Evolutionary conservation across 1,140 invertebrate genomes (phyloP).

Genomic region (Octopus bimaculoides): DNA sequence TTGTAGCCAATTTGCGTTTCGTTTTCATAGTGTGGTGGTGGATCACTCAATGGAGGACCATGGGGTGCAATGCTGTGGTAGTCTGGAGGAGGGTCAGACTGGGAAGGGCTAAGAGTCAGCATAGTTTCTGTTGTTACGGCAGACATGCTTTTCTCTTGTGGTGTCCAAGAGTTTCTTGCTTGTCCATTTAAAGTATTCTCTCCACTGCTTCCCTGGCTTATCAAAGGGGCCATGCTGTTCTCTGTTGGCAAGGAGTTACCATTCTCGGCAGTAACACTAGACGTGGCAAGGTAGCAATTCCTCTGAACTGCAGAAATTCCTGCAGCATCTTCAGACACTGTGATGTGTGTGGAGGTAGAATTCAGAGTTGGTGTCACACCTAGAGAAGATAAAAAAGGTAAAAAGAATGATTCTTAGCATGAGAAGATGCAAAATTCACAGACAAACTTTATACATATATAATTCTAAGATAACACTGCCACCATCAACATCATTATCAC

Average conservation of each 20-base stretch:
- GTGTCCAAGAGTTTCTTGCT: slow-evolving; percentile 11
- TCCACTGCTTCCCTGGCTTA: slow-evolving; percentile 19
- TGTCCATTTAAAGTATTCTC: slow-evolving; percentile 1
- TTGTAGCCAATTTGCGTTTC: slow-evolving; percentile 18
- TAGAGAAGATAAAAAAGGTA: slow-evolving; percentile 24
- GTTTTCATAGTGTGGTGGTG: not conserved
- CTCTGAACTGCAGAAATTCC: slow-evolving; percentile 7
- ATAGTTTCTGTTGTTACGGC: slow-evolving; percentile 56
- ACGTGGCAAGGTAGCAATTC: not conserved
- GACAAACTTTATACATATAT: too few relatives aligned
- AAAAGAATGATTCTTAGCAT: too few relatives aligned
- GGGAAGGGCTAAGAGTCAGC: slow-evolving; percentile 56
- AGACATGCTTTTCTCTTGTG: slow-evolving; percentile 26
- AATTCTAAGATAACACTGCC: too few relatives aligned
- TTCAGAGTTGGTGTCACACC: slow-evolving; percentile 64
- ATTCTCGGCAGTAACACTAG: not conserved
- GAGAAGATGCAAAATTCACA: too few relatives aligned
- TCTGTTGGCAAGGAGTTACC: slow-evolving; percentile 14
- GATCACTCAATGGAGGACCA: not conserved
- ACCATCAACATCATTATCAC: too few relatives aligned
- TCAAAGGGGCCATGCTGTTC: slow-evolving; percentile 27
- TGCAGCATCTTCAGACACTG: slow-evolving; percentile 17
- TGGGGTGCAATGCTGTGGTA: slow-evolving; percentile 1
- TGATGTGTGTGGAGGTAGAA: slow-evolving; percentile 34
- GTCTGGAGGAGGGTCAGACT: slow-evolving; percentile 2